Evolutionary conservation across 2,797 vertebrate species (phyloP), one percentile per base, ranked within the genome.

Genomic region (Meda fulgida): DNA sequence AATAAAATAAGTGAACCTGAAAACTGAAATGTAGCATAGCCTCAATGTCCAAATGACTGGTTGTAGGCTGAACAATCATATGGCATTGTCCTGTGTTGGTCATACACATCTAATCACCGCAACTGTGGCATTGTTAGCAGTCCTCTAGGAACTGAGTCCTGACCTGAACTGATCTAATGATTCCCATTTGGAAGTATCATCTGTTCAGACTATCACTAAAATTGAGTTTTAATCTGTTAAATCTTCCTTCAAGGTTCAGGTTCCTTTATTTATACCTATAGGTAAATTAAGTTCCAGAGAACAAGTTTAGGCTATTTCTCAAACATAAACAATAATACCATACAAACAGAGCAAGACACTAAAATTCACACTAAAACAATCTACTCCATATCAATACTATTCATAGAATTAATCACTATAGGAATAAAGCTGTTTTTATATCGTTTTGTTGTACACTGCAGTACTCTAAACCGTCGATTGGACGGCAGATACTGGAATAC

Each of bases 51-150:
- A 75, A 81, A 84, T 43, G 23, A 7, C 65, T 19, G 73, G 21
- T 31, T 82, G 40, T 23, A 31, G 31, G 51, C 13, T 38, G 6
- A 75, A 71, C 71, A 80, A 23, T 46, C 8, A 10, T 18, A 65
- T 70, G 51, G 8, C 21, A 31, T 55, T 71, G 23, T 46, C 65
- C 11, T 85, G 38, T 14, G 78, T 23, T 83, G 29, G 63, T 46
- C n/a, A 81, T 51, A 9, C 58, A 70, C 23, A 21, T 13, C 76
- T 65, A 21, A 26, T 23, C 67, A 36, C 4, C 40, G 76, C 78
- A 81, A 40, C 34, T 53, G 26, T 34, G 3, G 48, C 55, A 84
- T 55, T 87, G 81, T 81, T 86, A 43, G 1, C 53, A 13, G 18
- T 67, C 23, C 23, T 6, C 55, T 55, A 18, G n/a, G n/a, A n/a